Evolutionary conservation across 2,797 vertebrate species (phyloP), one percentile per base, ranked within the genome.

Genomic region (Columba guinea): DNA sequence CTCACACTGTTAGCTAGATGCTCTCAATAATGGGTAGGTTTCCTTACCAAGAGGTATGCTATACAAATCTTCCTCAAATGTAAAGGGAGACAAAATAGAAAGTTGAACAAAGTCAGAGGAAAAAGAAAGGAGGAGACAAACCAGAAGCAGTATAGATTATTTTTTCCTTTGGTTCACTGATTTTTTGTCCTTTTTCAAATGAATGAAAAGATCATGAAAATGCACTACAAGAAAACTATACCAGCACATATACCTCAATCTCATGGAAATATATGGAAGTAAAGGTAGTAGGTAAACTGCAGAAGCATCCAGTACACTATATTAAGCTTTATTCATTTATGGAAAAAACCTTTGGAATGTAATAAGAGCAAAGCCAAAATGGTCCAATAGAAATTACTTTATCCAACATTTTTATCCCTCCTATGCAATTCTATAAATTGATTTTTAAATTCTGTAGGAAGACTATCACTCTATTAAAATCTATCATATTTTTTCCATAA

Each of bases 331-430:
- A 67, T 87, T 89, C 51, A 63, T 8, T 44, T 75, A 80, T 10
- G 94, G 94, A 95, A 97, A 96, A 95, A 89, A 75, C 64, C 64
- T 92, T 60, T 85, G 81, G 78, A 94, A 96, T 91, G 70, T 46
- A 86, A 35, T 55, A 85, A 78, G 52, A 94, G n/a, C 67, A 49
- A 85, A 94, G 34, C 13, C 35, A 51, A 94, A 73, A 75, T 60
- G 56, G 19, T 22, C 34, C 84, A 89, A 64, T 53, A 82, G 87
- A 93, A 94, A 87, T 76, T 52, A 59, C 28, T 88, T 86, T 81
- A 74, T 86, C 60, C 74, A 89, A 77, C 26, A 59, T 62, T 78
- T 75, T 44, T 78, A 82, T 84, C 11, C 10, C 73, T 81, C 51
- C 67, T 85, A 81, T 84, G 74, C 64, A 89, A 83, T 94, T 85